Evolutionary conservation across 2,888 invertebrate genomes (phyloP).

Genomic region (Xestoiulus laeticollis): DNA sequence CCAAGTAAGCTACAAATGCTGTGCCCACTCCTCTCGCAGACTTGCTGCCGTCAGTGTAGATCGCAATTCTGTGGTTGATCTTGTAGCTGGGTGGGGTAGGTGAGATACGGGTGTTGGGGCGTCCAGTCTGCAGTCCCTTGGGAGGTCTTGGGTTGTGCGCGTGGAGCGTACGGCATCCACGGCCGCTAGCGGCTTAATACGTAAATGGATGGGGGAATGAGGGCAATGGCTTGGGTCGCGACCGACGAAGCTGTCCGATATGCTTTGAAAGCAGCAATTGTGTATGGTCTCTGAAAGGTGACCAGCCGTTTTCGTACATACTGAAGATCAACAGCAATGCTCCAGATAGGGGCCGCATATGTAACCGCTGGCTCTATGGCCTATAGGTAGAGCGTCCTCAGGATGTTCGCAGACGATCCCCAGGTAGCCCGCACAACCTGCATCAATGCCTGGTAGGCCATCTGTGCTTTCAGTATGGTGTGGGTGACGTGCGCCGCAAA

Average conservation of each 20-base stretch:
- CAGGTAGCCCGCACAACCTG: too few species aligned
- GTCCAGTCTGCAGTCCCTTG: too few species aligned
- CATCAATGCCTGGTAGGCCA: too few species aligned
- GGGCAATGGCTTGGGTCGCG: background rate
- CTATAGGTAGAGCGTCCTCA: too few species aligned
- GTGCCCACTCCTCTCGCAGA: background rate
- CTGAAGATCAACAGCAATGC: background rate
- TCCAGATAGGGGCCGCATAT: background rate
- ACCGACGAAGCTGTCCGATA: background rate
- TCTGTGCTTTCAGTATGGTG: too few species aligned
- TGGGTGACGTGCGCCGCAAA: too few species aligned
- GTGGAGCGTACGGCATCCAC: background rate
- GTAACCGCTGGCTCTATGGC: too few species aligned
- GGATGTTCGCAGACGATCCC: too few species aligned
- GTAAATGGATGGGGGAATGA: background rate
- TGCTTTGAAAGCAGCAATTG: background rate
- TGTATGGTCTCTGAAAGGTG: background rate
- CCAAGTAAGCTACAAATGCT: background rate
- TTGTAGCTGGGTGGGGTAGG: too few species aligned
- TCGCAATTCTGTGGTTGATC: background rate
- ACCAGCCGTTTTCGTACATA: background rate
- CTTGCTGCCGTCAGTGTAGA: background rate
- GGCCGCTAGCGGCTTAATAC: background rate
- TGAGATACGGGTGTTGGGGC: too few species aligned
- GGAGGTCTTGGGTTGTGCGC: background rate